A percentile compares a stretch with the other conserved stretches of the same genome.
These are phyloP conservation scores for Tachysurus vachellii DNA, from an alignment of 2,113 vertebrate genomes.

Conservation along the genomic window DNA sequence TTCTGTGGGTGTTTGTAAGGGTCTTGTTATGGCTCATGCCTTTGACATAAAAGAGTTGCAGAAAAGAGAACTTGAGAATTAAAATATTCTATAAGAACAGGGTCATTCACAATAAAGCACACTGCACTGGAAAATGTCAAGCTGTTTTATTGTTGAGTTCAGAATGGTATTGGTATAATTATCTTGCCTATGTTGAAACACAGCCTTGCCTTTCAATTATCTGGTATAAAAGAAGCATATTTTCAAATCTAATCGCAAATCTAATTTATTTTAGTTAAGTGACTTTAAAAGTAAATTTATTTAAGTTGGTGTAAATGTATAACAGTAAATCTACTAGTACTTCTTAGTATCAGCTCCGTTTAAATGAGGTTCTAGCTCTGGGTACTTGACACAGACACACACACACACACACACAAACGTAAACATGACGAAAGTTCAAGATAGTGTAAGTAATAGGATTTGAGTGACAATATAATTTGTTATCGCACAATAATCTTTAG, in stretches of 20 bases:
- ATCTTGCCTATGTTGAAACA: not conserved
- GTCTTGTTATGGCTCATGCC: not conserved
- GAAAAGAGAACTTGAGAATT: not conserved
- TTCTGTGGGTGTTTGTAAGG: not conserved
- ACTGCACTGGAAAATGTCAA: not conserved
- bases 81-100: not conserved
- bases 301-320: not conserved
- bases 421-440: not conserved
- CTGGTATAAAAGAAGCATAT: not conserved
- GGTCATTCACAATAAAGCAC: not conserved
- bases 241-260: too few relatives aligned
- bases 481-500: not conserved
- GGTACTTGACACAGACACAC: not conserved
- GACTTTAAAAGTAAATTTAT: too few relatives aligned
- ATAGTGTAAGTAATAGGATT: not conserved
- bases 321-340: not conserved
- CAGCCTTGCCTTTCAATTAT: not conserved
- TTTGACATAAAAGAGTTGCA: too few relatives aligned
- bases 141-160: not conserved
- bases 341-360: not conserved
- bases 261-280: not conserved
- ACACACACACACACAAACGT: not conserved
- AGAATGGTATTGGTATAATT: not conserved
- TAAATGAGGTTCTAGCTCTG: not conserved
- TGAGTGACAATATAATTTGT: not conserved